Conservation (phyloP, 2,888 invertebrate species). For the Tanypteryx hageni region DNA sequence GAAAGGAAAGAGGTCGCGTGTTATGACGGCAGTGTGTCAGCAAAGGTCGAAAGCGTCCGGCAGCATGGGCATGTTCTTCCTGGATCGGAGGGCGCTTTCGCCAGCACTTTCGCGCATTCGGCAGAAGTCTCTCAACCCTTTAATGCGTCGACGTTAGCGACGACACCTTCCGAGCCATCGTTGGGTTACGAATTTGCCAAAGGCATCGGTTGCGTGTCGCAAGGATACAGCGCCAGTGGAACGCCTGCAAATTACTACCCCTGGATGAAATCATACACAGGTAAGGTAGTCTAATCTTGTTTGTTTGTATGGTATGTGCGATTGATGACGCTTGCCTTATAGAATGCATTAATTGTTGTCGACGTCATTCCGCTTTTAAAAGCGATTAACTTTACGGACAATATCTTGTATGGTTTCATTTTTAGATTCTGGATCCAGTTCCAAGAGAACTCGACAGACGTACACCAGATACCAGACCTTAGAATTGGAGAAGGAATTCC, state of each 20-base stretch:
- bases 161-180: not conserved
- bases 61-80: not conserved
- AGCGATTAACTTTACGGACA: too few species aligned
- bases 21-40: not conserved
- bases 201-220: not conserved
- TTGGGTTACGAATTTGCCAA: constrained; percentile 6
- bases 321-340: too few species aligned
- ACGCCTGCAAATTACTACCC: constrained; percentile 67
- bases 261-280: constrained; percentile 69
- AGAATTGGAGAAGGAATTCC: constrained; percentile 77
- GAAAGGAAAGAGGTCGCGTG: constrained; percentile 9
- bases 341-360: too few species aligned
- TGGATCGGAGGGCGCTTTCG: not conserved
- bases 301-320: too few species aligned
- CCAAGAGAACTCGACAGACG: constrained; percentile 74
- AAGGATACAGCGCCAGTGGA: not conserved
- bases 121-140: not conserved
- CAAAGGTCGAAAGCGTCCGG: not conserved
- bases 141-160: not conserved
- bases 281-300: constrained; percentile 64
- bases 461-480: constrained; percentile 74
- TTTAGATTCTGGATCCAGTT: constrained; percentile 72
- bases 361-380: too few species aligned
- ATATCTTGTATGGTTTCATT: constrained; percentile 38
- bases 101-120: not conserved